These are phyloP conservation scores for Pao palembangensis DNA, from an alignment of 2,113 vertebrate species.

Conservation along the genomic window DNA sequence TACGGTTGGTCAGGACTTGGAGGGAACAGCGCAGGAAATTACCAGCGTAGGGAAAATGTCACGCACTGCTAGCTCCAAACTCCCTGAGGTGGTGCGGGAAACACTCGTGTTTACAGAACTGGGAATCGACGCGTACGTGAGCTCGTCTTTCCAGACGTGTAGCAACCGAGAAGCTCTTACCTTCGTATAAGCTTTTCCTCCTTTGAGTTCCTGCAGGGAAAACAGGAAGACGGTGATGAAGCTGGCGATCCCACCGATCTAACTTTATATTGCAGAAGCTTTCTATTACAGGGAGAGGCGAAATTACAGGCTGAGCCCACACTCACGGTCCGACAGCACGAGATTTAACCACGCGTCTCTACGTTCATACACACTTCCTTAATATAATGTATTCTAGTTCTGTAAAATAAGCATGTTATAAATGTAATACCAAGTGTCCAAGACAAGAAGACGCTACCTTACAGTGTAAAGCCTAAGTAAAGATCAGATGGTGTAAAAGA, in stretches of 20 bases:
- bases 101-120: slow-evolving; percentile 36
- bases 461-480: too few relatives aligned
- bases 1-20: neutral
- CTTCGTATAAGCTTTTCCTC: slow-evolving; percentile 95
- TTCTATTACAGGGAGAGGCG: slow-evolving; percentile 38
- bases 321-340: neutral
- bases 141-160: neutral
- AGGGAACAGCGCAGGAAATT: slow-evolving; percentile 31
- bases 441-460: too few relatives aligned
- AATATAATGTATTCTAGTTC: too few relatives aligned
- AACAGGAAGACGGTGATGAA: slow-evolving; percentile 66
- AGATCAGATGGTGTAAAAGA: too few relatives aligned
- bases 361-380: neutral
- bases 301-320: slow-evolving; percentile 39
- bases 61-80: slow-evolving; percentile 1
- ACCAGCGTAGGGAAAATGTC: neutral
- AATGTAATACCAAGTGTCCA: too few relatives aligned
- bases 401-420: too few relatives aligned
- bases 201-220: slow-evolving; percentile 93
- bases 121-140: neutral
- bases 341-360: neutral
- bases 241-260: slow-evolving; percentile 12
- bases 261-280: slow-evolving; percentile 27
- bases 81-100: neutral
- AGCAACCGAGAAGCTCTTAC: slow-evolving; percentile 72